A percentile compares a stretch with the other conserved stretches of the same genome.
phyloP scores from a whole-genome alignment of 2,113 vertebrate species.

The Pithys albifrons region DNA sequence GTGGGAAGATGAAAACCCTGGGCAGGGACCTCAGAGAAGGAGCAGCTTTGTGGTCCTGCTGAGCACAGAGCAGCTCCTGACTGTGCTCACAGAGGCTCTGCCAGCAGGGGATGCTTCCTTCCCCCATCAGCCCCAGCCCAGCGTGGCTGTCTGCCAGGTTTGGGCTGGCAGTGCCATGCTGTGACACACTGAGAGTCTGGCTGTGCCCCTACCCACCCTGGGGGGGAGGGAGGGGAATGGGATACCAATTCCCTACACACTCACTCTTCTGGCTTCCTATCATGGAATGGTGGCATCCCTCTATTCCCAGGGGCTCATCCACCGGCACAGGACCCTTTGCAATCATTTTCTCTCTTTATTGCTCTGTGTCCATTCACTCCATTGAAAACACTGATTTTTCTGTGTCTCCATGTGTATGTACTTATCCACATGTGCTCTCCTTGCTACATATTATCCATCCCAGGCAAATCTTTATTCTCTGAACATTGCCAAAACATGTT shows the following conservation, averaged over 20 bases:
- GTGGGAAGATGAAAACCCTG: not conserved
- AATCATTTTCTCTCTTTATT: not conserved
- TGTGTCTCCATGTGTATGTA: not conserved
- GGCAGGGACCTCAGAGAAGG: not conserved
- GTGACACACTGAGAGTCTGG: not conserved
- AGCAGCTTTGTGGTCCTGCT: not conserved
- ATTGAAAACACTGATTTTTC: not conserved
- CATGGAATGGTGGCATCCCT: not conserved
- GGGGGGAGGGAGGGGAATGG: not conserved
- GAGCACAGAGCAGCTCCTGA: not conserved
- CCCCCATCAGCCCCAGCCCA: not conserved
- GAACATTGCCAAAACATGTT: not conserved
- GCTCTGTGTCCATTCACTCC: not conserved
- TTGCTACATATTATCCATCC: not conserved
- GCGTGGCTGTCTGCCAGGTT: fast-evolving
- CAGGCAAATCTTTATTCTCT: not conserved
- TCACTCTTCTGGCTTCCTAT: no score
- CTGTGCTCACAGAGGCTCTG: not conserved
- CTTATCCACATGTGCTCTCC: not conserved
- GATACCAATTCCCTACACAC: not conserved
- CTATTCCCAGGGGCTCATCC: not conserved
- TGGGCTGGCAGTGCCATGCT: not conserved
- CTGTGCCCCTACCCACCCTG: not conserved
- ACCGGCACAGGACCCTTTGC: not conserved
- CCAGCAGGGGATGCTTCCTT: not conserved